Percentiles rank a stretch among this genome's conserved stretches.
Evolutionary conservation across 2,113 vertebrate species (phyloP).

Genomic region (Odontesthes bonariensis): DNA sequence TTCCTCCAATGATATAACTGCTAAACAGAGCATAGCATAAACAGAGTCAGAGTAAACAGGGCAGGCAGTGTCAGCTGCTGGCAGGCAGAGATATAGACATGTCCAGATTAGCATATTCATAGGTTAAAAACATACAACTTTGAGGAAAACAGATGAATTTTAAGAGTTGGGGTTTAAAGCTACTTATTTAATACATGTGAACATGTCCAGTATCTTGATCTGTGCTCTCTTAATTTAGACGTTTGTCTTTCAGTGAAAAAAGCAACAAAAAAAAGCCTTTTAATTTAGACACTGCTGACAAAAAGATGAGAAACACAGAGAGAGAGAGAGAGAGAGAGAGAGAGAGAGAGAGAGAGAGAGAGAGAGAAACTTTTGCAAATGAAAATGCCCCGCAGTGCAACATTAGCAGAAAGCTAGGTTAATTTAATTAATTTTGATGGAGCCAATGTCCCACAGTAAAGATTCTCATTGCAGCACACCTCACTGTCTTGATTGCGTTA

Average conservation of each 20-base stretch:
- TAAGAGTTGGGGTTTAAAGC: background rate
- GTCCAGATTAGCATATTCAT: background rate
- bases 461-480: conserved; percentile 70
- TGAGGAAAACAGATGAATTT: background rate
- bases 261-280: background rate
- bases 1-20: too few relatives aligned
- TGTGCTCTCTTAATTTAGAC: conserved; percentile 5
- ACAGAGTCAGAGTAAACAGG: background rate
- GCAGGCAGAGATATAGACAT: too few relatives aligned
- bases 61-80: too few relatives aligned
- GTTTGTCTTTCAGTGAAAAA: conserved; percentile 39
- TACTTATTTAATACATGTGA: background rate
- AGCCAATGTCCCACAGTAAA: conserved; percentile 75
- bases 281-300: conserved; percentile 47
- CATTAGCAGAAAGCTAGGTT: conserved; percentile 75
- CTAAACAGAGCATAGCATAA: background rate
- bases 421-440: conserved; percentile 81
- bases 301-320: conserved; percentile 49
- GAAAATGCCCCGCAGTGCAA: conserved; percentile 68
- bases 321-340: conserved; percentile 29
- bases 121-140: background rate
- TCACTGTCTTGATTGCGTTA: conserved; percentile 75
- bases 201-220: conserved; percentile 1
- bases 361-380: conserved; percentile 64
- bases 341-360: conserved; percentile 30